phyloP scores from a whole-genome alignment of 2,888 invertebrate genomes.

The Thereva unica region DNA sequence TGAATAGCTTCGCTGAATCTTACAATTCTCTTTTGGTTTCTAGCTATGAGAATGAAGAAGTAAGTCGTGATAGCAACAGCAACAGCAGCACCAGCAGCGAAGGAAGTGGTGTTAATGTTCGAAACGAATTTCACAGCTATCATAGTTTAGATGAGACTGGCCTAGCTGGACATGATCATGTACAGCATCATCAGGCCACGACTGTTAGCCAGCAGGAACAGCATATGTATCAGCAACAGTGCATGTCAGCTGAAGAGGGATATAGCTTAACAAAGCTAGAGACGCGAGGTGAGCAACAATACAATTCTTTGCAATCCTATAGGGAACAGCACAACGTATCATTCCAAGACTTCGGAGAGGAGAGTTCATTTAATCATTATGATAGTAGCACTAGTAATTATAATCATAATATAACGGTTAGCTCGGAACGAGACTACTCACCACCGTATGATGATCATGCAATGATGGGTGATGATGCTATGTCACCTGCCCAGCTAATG shows the following conservation, averaged over 20 bases:
- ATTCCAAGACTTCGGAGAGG: slow-evolving; percentile 39
- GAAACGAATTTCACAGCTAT: slow-evolving; percentile 39
- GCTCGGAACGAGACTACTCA: slow-evolving; percentile 1
- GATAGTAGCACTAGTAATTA: slow-evolving; percentile 39
- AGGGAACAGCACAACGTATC: slow-evolving; percentile 33
- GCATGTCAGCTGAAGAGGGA: slow-evolving; percentile 52
- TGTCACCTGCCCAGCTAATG: not conserved
- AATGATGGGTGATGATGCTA: not conserved
- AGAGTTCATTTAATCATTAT: slow-evolving; percentile 35
- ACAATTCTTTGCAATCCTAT: slow-evolving; percentile 29
- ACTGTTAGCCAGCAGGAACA: slow-evolving; percentile 51
- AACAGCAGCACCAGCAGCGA: slow-evolving; percentile 28
- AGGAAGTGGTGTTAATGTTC: slow-evolving; percentile 15
- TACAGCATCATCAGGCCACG: slow-evolving; percentile 45
- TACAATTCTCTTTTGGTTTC: slow-evolving; percentile 53
- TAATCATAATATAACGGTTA: slow-evolving; percentile 16
- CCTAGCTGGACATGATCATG: slow-evolving; percentile 45
- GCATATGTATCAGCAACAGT: slow-evolving; percentile 54
- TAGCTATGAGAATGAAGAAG: slow-evolving; percentile 41
- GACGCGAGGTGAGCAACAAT: slow-evolving; percentile 50
- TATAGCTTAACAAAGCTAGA: slow-evolving; percentile 56
- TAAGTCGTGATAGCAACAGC: slow-evolving; percentile 31
- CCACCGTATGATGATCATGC: not conserved
- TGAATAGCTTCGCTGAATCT: slow-evolving; percentile 55
- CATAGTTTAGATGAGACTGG: slow-evolving; percentile 43